Percentiles rank a stretch among this genome's conserved stretches.
phyloP scores from a whole-genome alignment of 2,888 invertebrate genomes.

The Tanypteryx hageni region DNA sequence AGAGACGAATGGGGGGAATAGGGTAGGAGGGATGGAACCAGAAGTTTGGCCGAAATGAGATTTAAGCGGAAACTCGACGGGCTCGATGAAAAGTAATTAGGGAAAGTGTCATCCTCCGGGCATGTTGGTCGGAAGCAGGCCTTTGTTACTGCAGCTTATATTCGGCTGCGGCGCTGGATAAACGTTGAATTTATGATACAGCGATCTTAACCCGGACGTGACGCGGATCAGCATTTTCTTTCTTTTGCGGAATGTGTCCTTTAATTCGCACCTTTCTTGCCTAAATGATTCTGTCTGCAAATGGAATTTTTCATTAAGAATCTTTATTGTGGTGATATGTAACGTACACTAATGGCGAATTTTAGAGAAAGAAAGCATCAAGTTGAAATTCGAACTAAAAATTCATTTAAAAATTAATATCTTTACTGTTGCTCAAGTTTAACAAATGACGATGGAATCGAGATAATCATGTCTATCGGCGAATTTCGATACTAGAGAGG shows the following conservation, averaged over 20 bases:
- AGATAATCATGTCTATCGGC: too few relatives aligned
- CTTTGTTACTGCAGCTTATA: background rate
- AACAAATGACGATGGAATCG: too few relatives aligned
- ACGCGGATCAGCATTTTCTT: background rate
- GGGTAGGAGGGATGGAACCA: background rate
- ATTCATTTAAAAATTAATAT: too few relatives aligned
- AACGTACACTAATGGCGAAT: background rate
- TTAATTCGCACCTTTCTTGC: background rate
- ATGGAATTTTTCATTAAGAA: background rate
- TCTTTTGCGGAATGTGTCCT: background rate
- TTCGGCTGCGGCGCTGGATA: background rate
- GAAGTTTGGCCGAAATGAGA: constrained; percentile 1
- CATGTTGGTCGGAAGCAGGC: background rate
- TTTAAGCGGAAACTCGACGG: background rate
- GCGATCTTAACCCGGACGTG: background rate
- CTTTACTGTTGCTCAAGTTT: too few relatives aligned
- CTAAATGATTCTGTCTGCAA: background rate
- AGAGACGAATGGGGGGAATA: background rate
- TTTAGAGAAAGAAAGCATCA: background rate
- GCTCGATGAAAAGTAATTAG: background rate
- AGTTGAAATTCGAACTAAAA: too few relatives aligned
- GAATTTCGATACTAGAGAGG: too few relatives aligned
- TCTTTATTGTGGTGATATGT: background rate
- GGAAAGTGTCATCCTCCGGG: background rate
- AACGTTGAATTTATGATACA: background rate